phyloP scores from a whole-genome alignment of 2,888 invertebrate genomes.

The Sthenelais limicola region DNA sequence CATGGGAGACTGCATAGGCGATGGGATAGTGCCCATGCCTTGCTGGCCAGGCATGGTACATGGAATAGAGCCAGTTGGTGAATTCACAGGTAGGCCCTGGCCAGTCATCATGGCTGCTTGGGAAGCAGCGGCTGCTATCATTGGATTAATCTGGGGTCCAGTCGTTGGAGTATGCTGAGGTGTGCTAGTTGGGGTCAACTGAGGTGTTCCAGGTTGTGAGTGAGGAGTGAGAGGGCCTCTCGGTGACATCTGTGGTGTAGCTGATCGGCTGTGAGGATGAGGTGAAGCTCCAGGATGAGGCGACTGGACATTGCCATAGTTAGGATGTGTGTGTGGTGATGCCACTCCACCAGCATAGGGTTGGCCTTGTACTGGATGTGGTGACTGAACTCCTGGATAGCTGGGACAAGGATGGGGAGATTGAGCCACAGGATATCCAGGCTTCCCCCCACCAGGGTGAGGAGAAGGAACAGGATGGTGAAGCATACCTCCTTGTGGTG shows the following conservation, averaged over 20 bases:
- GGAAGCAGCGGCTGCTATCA: conserved; percentile 11
- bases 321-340: conserved; percentile 31
- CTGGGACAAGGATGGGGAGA: conserved; percentile 25
- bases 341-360: conserved; percentile 5
- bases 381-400: not conserved
- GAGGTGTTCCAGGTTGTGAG: conserved; percentile 45
- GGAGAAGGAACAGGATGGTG: conserved; percentile 11
- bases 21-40: not conserved
- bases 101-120: not conserved
- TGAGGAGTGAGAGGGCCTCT: conserved; percentile 36
- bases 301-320: conserved; percentile 16
- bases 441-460: not conserved
- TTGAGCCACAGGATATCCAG: not conserved
- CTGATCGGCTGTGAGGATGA: conserved; percentile 44
- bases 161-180: conserved; percentile 1
- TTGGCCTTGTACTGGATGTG: conserved; percentile 36
- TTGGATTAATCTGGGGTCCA: conserved; percentile 21
- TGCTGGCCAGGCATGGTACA: not conserved
- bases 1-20: not conserved
- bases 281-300: conserved; percentile 37
- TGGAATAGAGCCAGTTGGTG: too few relatives aligned
- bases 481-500: conserved; percentile 16
- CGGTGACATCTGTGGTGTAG: conserved; percentile 52
- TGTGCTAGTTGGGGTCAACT: conserved; percentile 21
- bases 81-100: conserved; percentile 12